These are phyloP conservation scores for Salvelinus fontinalis DNA, from an alignment of 2,113 vertebrate species.

Conservation along the genomic window DNA sequence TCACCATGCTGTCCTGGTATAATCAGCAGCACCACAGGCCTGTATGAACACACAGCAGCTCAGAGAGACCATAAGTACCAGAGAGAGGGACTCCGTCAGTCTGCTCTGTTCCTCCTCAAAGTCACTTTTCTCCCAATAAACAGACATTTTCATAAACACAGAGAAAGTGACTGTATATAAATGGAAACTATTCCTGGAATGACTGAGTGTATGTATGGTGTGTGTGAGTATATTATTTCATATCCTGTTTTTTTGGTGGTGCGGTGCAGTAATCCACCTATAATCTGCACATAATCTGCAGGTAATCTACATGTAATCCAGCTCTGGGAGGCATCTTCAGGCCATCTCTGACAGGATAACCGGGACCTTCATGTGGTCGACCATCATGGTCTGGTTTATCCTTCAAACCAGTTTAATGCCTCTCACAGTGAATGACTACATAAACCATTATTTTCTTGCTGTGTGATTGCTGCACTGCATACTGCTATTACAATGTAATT, in stretches of 20 bases:
- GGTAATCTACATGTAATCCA: slow-evolving; percentile 35
- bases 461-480: no score
- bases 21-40: slow-evolving; percentile 37
- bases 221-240: slow-evolving; percentile 26
- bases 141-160: slow-evolving; percentile 4
- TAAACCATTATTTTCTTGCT: no score
- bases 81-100: background rate
- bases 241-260: slow-evolving; percentile 24
- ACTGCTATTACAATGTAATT: no score
- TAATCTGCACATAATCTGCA: slow-evolving; percentile 47
- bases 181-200: slow-evolving; percentile 1
- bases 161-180: background rate
- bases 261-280: slow-evolving; percentile 33
- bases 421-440: no score
- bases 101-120: slow-evolving; percentile 2
- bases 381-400: slow-evolving; percentile 25
- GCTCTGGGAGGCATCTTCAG: slow-evolving; percentile 24
- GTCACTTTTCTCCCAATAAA: slow-evolving; percentile 17
- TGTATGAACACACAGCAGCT: background rate
- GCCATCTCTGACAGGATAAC: slow-evolving; percentile 1
- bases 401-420: slow-evolving; percentile 23
- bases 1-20: slow-evolving; percentile 19
- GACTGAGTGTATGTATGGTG: background rate
- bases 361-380: slow-evolving; percentile 20
- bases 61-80: slow-evolving; percentile 1